phyloP scores from a whole-genome alignment of 2,113 vertebrate species.

The Microcebus ravelobensis region DNA sequence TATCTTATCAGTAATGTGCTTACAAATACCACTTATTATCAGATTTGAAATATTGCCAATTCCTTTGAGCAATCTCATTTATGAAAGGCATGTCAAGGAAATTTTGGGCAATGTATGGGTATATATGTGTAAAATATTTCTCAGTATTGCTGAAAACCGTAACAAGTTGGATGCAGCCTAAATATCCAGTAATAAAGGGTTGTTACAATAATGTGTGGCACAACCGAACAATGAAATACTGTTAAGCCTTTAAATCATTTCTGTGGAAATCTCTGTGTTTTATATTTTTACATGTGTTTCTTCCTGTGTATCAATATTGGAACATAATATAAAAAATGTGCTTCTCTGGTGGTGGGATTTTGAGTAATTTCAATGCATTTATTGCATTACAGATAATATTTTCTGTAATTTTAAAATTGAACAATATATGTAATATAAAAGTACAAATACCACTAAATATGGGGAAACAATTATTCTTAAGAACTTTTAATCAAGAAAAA shows the following conservation, averaged over 20 bases:
- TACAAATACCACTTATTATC: neutral
- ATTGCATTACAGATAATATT: neutral
- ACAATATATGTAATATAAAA: neutral
- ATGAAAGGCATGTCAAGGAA: neutral
- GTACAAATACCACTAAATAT: neutral
- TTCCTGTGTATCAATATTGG: neutral
- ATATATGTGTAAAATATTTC: neutral
- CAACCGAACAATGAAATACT: neutral
- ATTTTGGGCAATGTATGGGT: neutral
- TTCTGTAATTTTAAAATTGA: neutral
- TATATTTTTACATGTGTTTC: neutral
- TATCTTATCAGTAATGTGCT: neutral
- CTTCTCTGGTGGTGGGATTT: neutral
- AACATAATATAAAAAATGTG: neutral
- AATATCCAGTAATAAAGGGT: neutral
- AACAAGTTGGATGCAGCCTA: neutral
- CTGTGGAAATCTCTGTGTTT: neutral
- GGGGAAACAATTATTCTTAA: neutral
- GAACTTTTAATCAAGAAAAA: neutral
- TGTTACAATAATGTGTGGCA: neutral
- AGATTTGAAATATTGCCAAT: neutral
- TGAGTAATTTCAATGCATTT: neutral
- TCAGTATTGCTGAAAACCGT: neutral
- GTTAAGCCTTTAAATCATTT: neutral
- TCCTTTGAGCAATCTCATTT: neutral